These are phyloP conservation scores for Physocephala rufipes DNA, from an alignment of 2,888 invertebrate species.

Conservation along the genomic window DNA sequence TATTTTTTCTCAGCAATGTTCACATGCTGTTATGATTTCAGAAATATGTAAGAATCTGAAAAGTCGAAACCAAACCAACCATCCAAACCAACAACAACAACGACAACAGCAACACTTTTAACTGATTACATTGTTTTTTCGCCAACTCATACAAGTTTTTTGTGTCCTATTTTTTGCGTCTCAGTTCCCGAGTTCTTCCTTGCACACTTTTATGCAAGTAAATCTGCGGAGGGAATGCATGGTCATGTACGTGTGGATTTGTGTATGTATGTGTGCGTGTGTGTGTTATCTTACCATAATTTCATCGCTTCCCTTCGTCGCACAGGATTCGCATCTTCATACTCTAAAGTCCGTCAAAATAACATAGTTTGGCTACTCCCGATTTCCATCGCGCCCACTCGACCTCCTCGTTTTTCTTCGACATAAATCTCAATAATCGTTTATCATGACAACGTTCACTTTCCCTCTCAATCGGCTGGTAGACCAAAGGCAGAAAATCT, in stretches of 20 bases:
- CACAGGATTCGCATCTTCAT: background rate
- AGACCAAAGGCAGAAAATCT: background rate
- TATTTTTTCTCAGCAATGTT: background rate
- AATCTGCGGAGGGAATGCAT: conserved; percentile 8
- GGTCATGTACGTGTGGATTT: background rate
- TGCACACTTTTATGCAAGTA: background rate
- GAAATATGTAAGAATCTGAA: conserved; percentile 44
- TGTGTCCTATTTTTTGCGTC: background rate
- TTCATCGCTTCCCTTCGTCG: conserved; percentile 8
- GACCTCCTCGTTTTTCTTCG: conserved; percentile 45
- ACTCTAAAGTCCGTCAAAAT: conserved; percentile 30
- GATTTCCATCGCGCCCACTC: conserved; percentile 38
- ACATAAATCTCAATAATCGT: conserved; percentile 65
- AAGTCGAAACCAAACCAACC: conserved; percentile 26
- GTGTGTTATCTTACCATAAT: conserved; percentile 35
- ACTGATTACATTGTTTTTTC: conserved; percentile 38
- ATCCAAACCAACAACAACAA: too few species aligned
- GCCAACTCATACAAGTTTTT: conserved; percentile 32
- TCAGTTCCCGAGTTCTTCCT: background rate
- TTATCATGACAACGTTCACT: conserved; percentile 56
- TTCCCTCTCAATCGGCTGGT: background rate
- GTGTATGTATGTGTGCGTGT: too few species aligned
- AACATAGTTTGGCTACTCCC: conserved; percentile 50
- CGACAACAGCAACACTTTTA: conserved; percentile 18
- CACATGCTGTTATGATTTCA: conserved; percentile 23